Evolutionary conservation across 2,113 vertebrate genomes (phyloP).

Genomic region (Nyctereutes procyonoides): DNA sequence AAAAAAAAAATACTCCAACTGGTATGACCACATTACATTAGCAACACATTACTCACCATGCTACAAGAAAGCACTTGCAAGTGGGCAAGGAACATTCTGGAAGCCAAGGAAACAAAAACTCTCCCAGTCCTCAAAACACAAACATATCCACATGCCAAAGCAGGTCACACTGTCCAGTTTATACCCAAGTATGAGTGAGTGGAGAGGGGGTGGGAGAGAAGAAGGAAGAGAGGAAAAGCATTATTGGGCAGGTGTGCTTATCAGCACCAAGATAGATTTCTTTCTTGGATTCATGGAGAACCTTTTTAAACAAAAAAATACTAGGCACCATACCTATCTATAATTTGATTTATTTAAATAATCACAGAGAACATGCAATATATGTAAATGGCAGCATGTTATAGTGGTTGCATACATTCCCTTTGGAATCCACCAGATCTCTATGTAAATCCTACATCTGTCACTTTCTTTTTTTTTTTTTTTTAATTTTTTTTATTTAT

Average conservation of each 20-base stretch:
- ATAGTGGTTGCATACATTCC: not conserved
- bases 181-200: not conserved
- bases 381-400: not conserved
- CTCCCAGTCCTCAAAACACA: conserved; percentile 62
- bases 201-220: not conserved
- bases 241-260: not conserved
- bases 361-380: not conserved
- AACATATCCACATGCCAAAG: conserved; percentile 46
- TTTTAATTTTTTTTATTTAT: too few relatives aligned
- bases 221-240: not conserved
- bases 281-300: conserved; percentile 29
- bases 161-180: not conserved
- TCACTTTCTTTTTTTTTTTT: not conserved
- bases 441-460: not conserved
- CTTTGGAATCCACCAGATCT: not conserved
- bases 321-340: not conserved
- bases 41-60: conserved; percentile 57
- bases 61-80: conserved; percentile 63
- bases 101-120: conserved; percentile 67
- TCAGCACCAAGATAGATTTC: not conserved
- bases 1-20: conserved; percentile 17
- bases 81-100: conserved; percentile 44
- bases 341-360: conserved; percentile 19
- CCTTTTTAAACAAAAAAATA: conserved; percentile 24
- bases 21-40: conserved; percentile 42